Conservation (phyloP, 2,113 vertebrate species). For the Siphamia tubifer region DNA sequence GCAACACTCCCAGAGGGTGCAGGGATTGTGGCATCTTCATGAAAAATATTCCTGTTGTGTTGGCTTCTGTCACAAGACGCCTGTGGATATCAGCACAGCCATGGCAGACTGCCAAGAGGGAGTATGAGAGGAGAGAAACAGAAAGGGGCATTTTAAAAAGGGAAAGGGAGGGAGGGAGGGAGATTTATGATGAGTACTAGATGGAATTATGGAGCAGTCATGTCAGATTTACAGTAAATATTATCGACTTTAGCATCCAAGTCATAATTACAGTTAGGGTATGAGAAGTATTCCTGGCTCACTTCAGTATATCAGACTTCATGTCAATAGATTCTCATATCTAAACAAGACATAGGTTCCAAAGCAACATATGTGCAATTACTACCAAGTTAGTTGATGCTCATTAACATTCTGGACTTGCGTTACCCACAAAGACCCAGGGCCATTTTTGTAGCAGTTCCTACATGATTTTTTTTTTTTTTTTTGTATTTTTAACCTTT, state of each 20-base stretch:
- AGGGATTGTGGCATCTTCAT: conserved; percentile 47
- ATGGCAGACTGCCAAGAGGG: conserved; percentile 37
- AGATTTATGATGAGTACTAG: conserved; percentile 13
- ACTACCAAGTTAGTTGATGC: too few relatives aligned
- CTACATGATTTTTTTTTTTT: too few relatives aligned
- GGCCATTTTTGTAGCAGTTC: too few relatives aligned
- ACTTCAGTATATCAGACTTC: not conserved
- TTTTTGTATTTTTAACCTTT: too few relatives aligned
- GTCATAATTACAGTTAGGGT: conserved; percentile 3
- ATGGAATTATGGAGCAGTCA: conserved; percentile 20
- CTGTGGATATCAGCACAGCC: conserved; percentile 40
- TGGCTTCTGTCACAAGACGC: conserved; percentile 63
- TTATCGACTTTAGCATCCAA: conserved; percentile 11
- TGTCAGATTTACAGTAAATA: conserved; percentile 27
- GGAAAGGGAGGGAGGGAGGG: not conserved
- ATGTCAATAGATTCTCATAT: not conserved
- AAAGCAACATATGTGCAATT: too few relatives aligned
- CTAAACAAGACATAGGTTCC: not conserved
- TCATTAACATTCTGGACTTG: too few relatives aligned
- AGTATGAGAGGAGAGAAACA: not conserved
- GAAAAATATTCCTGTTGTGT: conserved; percentile 62
- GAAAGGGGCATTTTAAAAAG: conserved; percentile 8
- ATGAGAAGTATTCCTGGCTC: not conserved
- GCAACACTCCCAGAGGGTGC: conserved; percentile 58
- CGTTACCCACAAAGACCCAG: too few relatives aligned